phyloP scores from a whole-genome alignment of 1,140 invertebrate species.

The Drosophila saltans region DNA sequence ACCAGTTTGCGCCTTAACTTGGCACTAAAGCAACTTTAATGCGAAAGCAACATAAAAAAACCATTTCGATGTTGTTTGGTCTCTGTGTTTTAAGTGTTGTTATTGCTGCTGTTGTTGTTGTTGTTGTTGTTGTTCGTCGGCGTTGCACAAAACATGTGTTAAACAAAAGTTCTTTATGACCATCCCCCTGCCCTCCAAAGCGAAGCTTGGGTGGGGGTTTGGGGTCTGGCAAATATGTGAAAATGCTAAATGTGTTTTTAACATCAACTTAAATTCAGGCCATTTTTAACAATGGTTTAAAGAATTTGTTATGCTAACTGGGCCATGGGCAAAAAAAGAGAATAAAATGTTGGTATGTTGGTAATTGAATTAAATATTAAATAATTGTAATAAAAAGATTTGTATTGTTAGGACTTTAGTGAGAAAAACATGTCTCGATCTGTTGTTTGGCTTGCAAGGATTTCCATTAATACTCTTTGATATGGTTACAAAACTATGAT shows the following conservation, averaged over 20 bases:
- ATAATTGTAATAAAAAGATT: no score
- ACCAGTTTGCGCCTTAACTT: neutral
- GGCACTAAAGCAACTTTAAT: slow-evolving; percentile 14
- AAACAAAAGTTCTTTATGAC: slow-evolving; percentile 46
- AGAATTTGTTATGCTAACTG: neutral
- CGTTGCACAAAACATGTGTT: slow-evolving; percentile 34
- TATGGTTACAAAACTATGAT: no score
- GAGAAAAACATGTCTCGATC: no score
- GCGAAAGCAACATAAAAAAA: slow-evolving; percentile 14
- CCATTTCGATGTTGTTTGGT: slow-evolving; percentile 9
- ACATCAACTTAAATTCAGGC: slow-evolving; percentile 10
- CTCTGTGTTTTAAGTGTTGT: slow-evolving; percentile 7
- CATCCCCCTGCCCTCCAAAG: slow-evolving; percentile 23
- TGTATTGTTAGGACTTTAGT: no score
- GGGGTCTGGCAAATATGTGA: neutral
- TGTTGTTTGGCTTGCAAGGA: no score
- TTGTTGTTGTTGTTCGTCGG: slow-evolving; percentile 7
- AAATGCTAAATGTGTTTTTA: slow-evolving; percentile 54
- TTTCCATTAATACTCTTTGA: no score
- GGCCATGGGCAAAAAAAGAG: neutral
- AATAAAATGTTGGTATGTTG: no score
- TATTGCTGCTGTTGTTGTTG: neutral
- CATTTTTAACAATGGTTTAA: neutral
- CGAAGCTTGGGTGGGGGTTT: neutral
- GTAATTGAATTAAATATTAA: no score